These are phyloP conservation scores for Tetragnatha versicolor DNA, from an alignment of 1,140 invertebrate species.

Conservation along the genomic window DNA sequence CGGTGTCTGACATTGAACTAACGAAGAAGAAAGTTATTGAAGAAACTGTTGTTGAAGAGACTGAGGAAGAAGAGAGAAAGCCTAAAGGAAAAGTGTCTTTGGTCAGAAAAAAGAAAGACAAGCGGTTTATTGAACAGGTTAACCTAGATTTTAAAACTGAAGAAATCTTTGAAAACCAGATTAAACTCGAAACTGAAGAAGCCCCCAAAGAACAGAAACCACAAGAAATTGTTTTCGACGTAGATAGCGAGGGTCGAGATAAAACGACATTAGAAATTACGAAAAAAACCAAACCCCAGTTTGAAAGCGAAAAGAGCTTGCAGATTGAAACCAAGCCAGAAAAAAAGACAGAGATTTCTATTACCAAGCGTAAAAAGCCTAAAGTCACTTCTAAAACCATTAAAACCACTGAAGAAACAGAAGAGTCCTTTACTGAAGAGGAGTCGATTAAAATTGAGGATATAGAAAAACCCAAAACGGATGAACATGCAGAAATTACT, in stretches of 20 bases:
- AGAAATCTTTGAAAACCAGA: not conserved
- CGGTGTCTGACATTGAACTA: not conserved
- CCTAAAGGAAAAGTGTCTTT: not conserved
- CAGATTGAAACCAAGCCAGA: conserved; percentile 4
- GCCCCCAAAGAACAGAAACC: not conserved
- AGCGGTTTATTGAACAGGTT: conserved; percentile 13
- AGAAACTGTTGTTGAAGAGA: not conserved
- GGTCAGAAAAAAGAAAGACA: conserved; percentile 1
- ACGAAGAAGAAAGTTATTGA: no score
- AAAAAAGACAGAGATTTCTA: not conserved
- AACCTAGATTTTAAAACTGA: conserved; percentile 5
- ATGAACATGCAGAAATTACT: not conserved
- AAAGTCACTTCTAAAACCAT: not conserved
- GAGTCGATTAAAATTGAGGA: not conserved
- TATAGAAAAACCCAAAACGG: not conserved
- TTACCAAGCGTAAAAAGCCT: not conserved
- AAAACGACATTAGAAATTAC: not conserved
- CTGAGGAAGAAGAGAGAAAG: not conserved
- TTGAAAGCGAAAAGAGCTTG: not conserved
- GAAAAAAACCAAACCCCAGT: not conserved
- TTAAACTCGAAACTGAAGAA: not conserved
- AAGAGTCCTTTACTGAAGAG: not conserved
- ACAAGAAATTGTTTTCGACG: not conserved
- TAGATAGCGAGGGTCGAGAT: not conserved
- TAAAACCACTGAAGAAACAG: not conserved